Evolutionary conservation across 2,797 vertebrate genomes (phyloP).

Genomic region (Manis javanica): DNA sequence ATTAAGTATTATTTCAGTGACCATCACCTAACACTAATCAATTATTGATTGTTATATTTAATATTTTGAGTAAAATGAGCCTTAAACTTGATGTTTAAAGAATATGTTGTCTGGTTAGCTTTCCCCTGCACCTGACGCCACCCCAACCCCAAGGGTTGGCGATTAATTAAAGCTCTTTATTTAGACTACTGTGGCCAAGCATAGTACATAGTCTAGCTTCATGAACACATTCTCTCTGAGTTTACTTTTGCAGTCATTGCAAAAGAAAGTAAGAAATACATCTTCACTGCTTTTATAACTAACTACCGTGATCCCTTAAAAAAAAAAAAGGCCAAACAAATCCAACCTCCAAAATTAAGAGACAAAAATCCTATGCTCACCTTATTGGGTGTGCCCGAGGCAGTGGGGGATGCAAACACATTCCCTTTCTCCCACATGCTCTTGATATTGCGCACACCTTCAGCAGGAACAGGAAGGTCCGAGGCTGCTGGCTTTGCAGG

Average conservation of each 20-base stretch:
- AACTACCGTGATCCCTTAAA: not conserved
- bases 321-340: not conserved
- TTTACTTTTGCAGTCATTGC: not conserved
- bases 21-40: not conserved
- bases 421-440: slow-evolving; percentile 99
- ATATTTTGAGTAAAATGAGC: not conserved
- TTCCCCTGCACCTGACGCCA: accelerated
- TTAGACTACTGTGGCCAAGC: not conserved
- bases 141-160: not conserved
- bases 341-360: not conserved
- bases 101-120: not conserved
- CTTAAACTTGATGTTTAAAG: slow-evolving; percentile 4
- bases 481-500: slow-evolving; percentile 90
- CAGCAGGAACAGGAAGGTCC: slow-evolving; percentile 92
- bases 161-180: not conserved
- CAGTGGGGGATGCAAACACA: slow-evolving; percentile 91
- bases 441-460: slow-evolving; percentile 97
- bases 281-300: not conserved
- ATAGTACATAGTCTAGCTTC: not conserved
- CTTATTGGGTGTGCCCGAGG: slow-evolving; percentile 93
- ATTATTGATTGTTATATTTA: not conserved
- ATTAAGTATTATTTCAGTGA: not conserved
- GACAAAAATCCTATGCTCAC: slow-evolving; percentile 76
- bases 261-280: not conserved
- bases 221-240: not conserved